Conservation (phyloP, 2,888 invertebrate species). For the Mongoloraphidia duomilia region DNA sequence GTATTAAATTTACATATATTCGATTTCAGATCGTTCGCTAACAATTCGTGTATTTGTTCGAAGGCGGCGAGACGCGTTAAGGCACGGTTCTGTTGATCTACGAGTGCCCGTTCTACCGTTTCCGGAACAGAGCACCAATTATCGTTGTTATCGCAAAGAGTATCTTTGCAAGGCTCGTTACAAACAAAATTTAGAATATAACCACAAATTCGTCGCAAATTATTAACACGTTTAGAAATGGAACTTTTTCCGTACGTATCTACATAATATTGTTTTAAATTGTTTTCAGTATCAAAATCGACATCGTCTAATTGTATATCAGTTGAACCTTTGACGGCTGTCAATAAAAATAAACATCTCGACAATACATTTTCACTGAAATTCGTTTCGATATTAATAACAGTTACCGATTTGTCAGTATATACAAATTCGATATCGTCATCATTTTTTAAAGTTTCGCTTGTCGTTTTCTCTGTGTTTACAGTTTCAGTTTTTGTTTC, state of each 20-base stretch:
- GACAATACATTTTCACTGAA: conserved; percentile 32
- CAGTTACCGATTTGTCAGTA: conserved; percentile 9
- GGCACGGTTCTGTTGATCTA: conserved; percentile 25
- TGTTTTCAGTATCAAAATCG: conserved; percentile 19
- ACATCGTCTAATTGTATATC: conserved; percentile 9
- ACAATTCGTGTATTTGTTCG: conserved; percentile 25
- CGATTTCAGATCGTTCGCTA: conserved; percentile 19
- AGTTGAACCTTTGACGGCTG: conserved; percentile 31
- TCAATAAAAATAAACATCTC: conserved; percentile 34
- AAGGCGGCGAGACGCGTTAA: conserved; percentile 24
- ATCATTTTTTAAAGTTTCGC: conserved; percentile 4
- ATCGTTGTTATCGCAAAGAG: conserved; percentile 17
- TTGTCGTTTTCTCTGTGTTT: conserved; percentile 5
- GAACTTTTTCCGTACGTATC: conserved; percentile 23
- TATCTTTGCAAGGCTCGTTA: conserved; percentile 23
- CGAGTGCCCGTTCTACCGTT: conserved; percentile 22
- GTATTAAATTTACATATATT: too few species aligned
- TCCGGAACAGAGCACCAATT: conserved; percentile 27
- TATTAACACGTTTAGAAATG: conserved; percentile 12
- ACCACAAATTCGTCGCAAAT: conserved; percentile 16
- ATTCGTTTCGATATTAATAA: conserved; percentile 18
- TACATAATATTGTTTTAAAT: conserved; percentile 23
- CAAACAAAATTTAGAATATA: conserved; percentile 24
- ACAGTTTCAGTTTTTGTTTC: background rate
- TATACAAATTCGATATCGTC: conserved; percentile 10